Evolutionary conservation across 2,113 vertebrate genomes (phyloP), one percentile per base, ranked within the genome.

Genomic region (Aldabrachelys gigantea): DNA sequence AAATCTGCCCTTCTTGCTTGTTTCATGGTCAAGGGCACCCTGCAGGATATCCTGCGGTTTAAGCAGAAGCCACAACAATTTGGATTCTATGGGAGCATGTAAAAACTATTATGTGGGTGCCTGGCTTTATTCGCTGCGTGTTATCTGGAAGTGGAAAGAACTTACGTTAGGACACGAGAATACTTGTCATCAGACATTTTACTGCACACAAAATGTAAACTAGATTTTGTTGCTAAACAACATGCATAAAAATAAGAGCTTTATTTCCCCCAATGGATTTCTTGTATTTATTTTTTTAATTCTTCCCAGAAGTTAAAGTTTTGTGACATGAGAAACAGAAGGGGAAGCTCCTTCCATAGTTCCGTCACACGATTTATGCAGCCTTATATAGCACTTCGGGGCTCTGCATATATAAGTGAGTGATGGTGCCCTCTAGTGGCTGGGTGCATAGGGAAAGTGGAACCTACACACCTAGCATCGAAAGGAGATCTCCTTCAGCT

Each of bases 81-180:
- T 35, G 0, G 1, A 22, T 80, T 94, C 84, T 96, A 93, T 82
- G 90, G 93, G 79, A 62, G 88, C 86, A 96, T 2, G 16, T 94
- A 95, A 84, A 84, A 93, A 91, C n/a, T 65, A 84, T 76, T 96
- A n/a, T 90, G 91, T 85, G 69, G 47, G 29, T 84, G 69, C 80
- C 81, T 52, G 87, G 69, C 35, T 35, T n/a, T 69, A 85, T 31
- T 50, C 76, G 85, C 44, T 57, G 56, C 16, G 17, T 19, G 29
- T 69, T 27, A 27, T 24, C 56, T 57, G 56, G 56, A 57, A 57
- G 25, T 57, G 25, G 56, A 11, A 27, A 57, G 56, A 57, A 57
- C 56, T 27, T 10, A 57, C 31, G 19, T n/a, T 8, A n/a, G 62
- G 7, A 69, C 35, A 69, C 4, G 35, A 69, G 62, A n/a, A n/a